A percentile compares a stretch with the other conserved stretches of the same genome.
These are phyloP conservation scores for Caretta caretta DNA, from an alignment of 2,113 vertebrate genomes.

Conservation along the genomic window DNA sequence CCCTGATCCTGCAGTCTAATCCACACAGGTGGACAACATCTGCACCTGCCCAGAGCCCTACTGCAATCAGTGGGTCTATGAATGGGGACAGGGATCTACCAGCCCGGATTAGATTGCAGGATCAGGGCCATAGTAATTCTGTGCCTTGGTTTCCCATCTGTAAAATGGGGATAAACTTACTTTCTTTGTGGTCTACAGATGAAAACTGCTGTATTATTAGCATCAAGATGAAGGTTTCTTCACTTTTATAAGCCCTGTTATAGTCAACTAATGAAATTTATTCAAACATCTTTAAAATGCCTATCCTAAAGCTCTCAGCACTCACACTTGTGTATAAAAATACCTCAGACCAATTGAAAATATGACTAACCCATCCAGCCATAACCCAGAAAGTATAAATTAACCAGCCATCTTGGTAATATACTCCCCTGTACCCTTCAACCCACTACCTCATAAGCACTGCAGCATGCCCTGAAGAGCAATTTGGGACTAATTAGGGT, in stretches of 20 bases:
- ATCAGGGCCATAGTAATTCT: background rate
- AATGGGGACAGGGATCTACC: background rate
- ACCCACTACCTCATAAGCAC: slow-evolving; percentile 27
- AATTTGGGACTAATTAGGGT: slow-evolving; percentile 37
- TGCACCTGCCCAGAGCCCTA: background rate
- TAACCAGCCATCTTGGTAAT: slow-evolving; percentile 46
- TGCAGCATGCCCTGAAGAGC: slow-evolving; percentile 37
- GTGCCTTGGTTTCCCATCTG: background rate
- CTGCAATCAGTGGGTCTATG: background rate
- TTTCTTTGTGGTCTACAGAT: background rate
- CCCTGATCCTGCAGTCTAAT: background rate
- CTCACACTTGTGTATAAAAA: background rate
- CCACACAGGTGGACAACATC: background rate
- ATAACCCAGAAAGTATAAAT: slow-evolving; percentile 53
- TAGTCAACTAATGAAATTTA: background rate
- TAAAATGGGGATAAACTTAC: background rate
- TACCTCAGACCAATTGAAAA: slow-evolving; percentile 22
- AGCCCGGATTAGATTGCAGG: background rate
- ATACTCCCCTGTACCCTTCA: slow-evolving; percentile 9
- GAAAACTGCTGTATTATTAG: background rate
- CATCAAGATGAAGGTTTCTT: slow-evolving; percentile 25
- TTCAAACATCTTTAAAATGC: slow-evolving; percentile 7
- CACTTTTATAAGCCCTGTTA: background rate
- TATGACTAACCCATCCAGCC: slow-evolving; percentile 54
- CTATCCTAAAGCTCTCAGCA: slow-evolving; percentile 21